Base-by-base conservation (phyloP, 2,113 vertebrate genomes). In the Odontesthes bonariensis region DNA sequence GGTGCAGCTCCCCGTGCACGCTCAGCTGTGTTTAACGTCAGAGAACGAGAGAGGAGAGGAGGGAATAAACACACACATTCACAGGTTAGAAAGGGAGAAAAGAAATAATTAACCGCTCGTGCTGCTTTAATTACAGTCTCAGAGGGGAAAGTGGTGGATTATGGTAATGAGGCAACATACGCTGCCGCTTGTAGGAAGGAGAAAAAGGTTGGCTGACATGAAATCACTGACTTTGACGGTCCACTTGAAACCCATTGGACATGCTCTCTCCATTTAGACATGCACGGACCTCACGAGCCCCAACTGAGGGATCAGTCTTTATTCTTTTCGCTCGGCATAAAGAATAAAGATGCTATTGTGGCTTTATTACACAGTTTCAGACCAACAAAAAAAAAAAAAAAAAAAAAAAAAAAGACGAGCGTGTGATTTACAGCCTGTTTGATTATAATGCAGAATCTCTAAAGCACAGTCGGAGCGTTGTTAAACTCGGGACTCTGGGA, bases 91-190 rank as follows among this genome's bases (percentile, higher is more conserved):
- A 77, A 53, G 65, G 87, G 92, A 92, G 93, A 94, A 93, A 89
- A 67, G 85, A 87, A 93, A 95, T 95, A 95, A 97, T 97, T 93
- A 96, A 94, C 93, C 94, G 92, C 79, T 93, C 93, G 94, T 93
- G 95, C 96, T 96, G 96, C 95, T 95, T 97, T 98, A 98, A 98
- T 98, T 94, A 96, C 95, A 95, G 96, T 95, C 96, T 97, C 95
- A 8, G 91, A 85, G 96, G 96, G 95, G 94, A 97, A 95, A 93
- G 95, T 93, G 95, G 87, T 92, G 95, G 96, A 96, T 98, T 98
- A 98, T 98, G 97, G 76, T 96, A 97, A 98, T 97, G 95, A 96
- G 94, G 85, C 91, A 93, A 93, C 96, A 95, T 90, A 94, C 94
- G 94, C 94, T 95, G 94, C 93, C 91, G 93, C 93, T 94, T 92